Evolutionary conservation across 2,888 invertebrate species (phyloP).

Genomic region (Carcina quercana): DNA sequence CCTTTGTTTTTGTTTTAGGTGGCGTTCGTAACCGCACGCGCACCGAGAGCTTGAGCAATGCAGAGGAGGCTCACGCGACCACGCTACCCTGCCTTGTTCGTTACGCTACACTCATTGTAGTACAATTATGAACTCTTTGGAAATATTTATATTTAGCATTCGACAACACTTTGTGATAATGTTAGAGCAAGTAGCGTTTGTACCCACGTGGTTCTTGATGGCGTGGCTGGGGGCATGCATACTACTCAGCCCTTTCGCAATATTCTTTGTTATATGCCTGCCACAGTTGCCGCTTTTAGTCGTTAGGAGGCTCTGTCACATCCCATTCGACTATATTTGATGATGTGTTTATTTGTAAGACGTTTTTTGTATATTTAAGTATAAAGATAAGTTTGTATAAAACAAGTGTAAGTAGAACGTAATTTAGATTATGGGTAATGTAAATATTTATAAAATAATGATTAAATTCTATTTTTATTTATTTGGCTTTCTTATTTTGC

Average conservation of each 20-base stretch:
- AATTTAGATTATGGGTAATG: conserved; percentile 1
- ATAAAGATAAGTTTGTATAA: too few relatives aligned
- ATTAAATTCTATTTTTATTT: conserved; percentile 5
- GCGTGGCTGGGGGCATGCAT: conserved; percentile 78
- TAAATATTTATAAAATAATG: conserved; percentile 9
- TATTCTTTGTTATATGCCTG: conserved; percentile 79
- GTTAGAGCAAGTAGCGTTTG: conserved; percentile 55
- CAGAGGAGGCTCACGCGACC: conserved; percentile 17
- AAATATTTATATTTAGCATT: conserved; percentile 21
- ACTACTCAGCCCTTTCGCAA: conserved; percentile 78
- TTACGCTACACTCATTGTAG: conserved; percentile 24
- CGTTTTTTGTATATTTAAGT: too few relatives aligned
- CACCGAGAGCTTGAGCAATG: conserved; percentile 32
- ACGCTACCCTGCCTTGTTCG: conserved; percentile 25
- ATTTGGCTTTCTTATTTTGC: too few relatives aligned
- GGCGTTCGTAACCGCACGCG: conserved; percentile 57
- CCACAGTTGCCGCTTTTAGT: conserved; percentile 81
- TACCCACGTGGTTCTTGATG: conserved; percentile 75
- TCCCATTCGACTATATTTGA: conserved; percentile 78
- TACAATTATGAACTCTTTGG: conserved; percentile 37
- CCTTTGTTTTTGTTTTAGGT: conserved; percentile 49
- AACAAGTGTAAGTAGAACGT: neutral
- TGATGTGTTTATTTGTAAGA: too few relatives aligned
- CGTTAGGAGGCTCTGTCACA: conserved; percentile 77
- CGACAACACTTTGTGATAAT: conserved; percentile 34